Evolutionary conservation across 2,797 vertebrate genomes (phyloP).

Genomic region (Semaprochilodus insignis): DNA sequence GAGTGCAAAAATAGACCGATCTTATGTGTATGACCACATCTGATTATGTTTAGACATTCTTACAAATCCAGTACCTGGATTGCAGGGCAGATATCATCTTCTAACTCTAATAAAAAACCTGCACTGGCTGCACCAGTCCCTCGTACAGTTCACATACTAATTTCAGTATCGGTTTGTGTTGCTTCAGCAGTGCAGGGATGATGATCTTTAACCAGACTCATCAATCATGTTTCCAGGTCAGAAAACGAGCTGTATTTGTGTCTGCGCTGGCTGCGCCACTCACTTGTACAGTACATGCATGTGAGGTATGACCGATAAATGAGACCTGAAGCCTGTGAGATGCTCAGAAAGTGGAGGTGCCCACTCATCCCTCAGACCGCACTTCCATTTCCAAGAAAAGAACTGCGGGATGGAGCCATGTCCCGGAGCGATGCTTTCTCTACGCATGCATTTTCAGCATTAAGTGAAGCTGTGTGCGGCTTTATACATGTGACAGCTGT

Average conservation of each 20-base stretch:
- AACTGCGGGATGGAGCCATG: not conserved
- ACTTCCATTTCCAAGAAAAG: constrained; percentile 14
- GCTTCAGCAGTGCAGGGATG: not conserved
- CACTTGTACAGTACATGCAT: not conserved
- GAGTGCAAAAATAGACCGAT: not conserved
- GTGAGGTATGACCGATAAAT: not conserved
- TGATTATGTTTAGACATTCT: too few relatives aligned
- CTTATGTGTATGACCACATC: too few relatives aligned
- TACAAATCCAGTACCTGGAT: not conserved
- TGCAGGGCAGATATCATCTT: too few relatives aligned
- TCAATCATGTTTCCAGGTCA: not conserved
- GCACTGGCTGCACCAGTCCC: too few relatives aligned
- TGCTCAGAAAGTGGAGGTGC: constrained; percentile 2
- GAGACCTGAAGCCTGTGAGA: constrained; percentile 1
- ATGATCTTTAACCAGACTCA: too few relatives aligned
- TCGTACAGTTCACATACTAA: too few relatives aligned
- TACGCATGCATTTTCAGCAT: constrained; percentile 11
- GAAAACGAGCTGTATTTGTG: too few relatives aligned
- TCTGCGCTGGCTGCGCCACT: not conserved
- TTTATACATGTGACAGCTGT: not conserved
- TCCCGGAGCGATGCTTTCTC: constrained; percentile 8
- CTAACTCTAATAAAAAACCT: too few relatives aligned
- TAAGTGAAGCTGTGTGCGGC: not conserved
- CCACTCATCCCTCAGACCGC: constrained; percentile 17
- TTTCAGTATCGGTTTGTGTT: not conserved